Base-by-base conservation (phyloP, 1,140 invertebrate species). In the Papilio polyxenes region DNA sequence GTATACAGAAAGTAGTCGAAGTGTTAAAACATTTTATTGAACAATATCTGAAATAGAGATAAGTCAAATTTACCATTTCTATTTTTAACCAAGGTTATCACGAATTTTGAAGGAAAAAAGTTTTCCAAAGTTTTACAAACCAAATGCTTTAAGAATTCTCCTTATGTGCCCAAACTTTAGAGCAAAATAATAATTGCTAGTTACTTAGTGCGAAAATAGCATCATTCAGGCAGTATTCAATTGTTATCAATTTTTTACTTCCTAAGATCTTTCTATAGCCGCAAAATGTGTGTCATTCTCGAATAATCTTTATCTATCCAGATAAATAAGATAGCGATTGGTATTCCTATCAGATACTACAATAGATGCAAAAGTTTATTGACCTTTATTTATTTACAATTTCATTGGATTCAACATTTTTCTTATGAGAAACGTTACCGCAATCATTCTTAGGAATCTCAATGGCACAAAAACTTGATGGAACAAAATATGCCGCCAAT, bases 401-500 rank as follows among this genome's bases (percentile, higher is more conserved):
- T 56, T 56, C 4, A n/a, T 17, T 17, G 13, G 1, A 56, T 56
- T 17, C 53, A n/a, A 56, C 53, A n/a, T 17, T 56, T 56, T 56
- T 56, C 5, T n/a, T 59, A 9, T 8, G 20, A 20, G 7, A 20
- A 0, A 59, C 6, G 17, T 59, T 17, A 53, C 15, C 13, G 15
- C 51, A 53, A 59, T 59, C n/a, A 77, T 77, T 31, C 44, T 37
- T 23, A 56, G 20, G 20, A 49, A 77, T 53, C 13, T 77, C 9
- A 77, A 77, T 77, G 49, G 5, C 72, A 44, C 31, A 23, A 53
- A 56, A 23, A 23, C 13, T 15, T 74, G 13, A 17, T 74, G 40
- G 20, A 31, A 77, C 44, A 51, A 77, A 75, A 77, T 77, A 53
- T 37, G 23, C 20, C 11, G 75, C 75, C 23, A 77, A 37, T 77